Evolutionary conservation across 92 coral and sea anemone species (phyloP).

Genomic region (Paramuricea clavata): DNA sequence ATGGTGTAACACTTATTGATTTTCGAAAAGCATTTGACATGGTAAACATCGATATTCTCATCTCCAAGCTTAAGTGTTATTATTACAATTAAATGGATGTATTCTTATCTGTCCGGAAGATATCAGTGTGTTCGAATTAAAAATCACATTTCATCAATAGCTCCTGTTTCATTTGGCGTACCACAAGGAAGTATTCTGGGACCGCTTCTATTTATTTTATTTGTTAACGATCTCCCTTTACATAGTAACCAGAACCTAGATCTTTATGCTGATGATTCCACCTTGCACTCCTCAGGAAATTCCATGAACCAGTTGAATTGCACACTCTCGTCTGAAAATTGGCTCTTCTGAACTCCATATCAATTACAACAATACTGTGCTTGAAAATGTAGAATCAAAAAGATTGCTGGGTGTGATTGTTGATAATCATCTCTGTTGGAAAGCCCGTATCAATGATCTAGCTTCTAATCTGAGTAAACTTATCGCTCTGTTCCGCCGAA

Average conservation of each 20-base stretch:
- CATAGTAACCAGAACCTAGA: constrained; percentile 39
- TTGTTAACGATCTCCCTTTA: constrained; percentile 68
- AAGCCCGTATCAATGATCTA: not conserved
- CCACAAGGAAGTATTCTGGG: constrained; percentile 69
- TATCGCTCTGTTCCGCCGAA: no score
- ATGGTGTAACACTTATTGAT: constrained; percentile 26
- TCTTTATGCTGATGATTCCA: constrained; percentile 69
- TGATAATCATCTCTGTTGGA: not conserved
- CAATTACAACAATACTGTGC: not conserved
- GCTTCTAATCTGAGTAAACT: no score
- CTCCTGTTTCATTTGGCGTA: constrained; percentile 44
- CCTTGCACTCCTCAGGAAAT: constrained; percentile 31
- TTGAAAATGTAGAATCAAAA: no score
- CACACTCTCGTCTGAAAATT: not conserved
- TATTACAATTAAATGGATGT: constrained; percentile 42
- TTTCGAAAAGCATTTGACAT: constrained; percentile 10
- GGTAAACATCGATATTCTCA: constrained; percentile 35
- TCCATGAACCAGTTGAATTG: not conserved
- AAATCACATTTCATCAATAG: constrained; percentile 26
- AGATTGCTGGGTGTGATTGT: not conserved
- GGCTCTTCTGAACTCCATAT: no score
- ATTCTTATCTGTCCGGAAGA: constrained; percentile 48
- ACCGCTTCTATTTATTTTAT: constrained; percentile 54
- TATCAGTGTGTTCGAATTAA: constrained; percentile 37
- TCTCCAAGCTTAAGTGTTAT: constrained; percentile 50